Base-by-base conservation (phyloP, 2,888 invertebrate species). In the Cyclophora albipunctata region DNA sequence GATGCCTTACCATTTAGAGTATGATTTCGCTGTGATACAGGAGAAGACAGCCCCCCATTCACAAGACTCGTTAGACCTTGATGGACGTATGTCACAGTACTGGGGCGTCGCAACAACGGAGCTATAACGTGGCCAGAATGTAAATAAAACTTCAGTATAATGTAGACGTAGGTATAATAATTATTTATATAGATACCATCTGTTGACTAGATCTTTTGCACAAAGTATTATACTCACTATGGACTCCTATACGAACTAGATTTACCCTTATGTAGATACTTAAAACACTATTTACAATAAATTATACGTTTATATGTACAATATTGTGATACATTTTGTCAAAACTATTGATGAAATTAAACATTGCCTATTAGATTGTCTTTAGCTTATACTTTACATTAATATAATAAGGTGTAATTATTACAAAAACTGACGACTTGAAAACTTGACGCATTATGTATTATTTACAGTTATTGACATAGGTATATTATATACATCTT, bases 51-150 rank as follows among this genome's bases (percentile, higher is more conserved):
- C 91, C 43, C 89, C 90, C 50, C 37, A 37, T 37, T 83, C 84
- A 47, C 90, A 92, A 62, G 95, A 96, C 69, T 95, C 95, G 0
- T 80, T 94, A 57, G 96, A 96, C 69, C 91, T 94, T 56, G 95
- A 96, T 69, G 92, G 92, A 49, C 91, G 96, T 49, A 95, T 96
- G 94, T 94, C 95, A 64, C 95, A 96, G 67, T 96, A 96, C 80
- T 96, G 96, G 96, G 96, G 95, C 47, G 95, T 96, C 45, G 95
- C 96, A 7, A 96, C 96, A 2, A 96, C 96, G 0, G 96, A 96
- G 78, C 33, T 43, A 34, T 43, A 43, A 34, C 34, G 20, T 43
- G 33, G 33, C 33, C 33, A 42, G 20, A 58, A 57, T 82, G 82
- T 84, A 82, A 87, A 86, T 86, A 84, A 87, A 84, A 86, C 77